Conservation (phyloP, 2,797 vertebrate species). For the Dryobates pubescens region DNA sequence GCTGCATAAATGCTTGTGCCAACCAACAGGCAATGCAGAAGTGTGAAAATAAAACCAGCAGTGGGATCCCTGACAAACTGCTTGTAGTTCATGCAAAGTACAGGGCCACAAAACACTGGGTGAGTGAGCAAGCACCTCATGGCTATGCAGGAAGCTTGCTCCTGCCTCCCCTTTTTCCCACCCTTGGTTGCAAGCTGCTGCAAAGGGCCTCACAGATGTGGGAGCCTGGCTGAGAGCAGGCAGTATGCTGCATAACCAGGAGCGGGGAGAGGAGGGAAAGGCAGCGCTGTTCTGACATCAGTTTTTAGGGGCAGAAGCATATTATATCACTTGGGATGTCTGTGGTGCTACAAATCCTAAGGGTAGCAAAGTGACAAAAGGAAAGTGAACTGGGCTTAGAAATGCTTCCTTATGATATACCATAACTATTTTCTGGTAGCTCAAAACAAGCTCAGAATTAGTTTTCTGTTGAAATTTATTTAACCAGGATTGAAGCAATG, state of each 20-base stretch:
- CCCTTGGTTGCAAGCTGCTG: not conserved
- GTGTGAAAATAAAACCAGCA: not conserved
- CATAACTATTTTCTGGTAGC: not conserved
- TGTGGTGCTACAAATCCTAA: not conserved
- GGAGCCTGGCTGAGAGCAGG: not conserved
- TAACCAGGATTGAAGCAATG: not conserved
- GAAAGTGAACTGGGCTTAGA: not conserved
- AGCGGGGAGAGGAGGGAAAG: not conserved
- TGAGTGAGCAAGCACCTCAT: not conserved
- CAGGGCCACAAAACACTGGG: rapidly evolving
- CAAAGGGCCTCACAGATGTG: not conserved
- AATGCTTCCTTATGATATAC: not conserved
- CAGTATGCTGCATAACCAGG: not conserved
- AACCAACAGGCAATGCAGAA: not conserved
- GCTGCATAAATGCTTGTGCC: not conserved
- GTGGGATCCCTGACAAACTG: not conserved
- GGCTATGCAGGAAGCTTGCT: not conserved
- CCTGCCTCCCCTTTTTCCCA: not conserved
- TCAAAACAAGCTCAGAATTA: not conserved
- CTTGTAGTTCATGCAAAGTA: not conserved
- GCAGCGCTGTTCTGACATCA: not conserved
- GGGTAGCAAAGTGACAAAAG: not conserved
- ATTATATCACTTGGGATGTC: not conserved
- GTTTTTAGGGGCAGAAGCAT: not conserved
- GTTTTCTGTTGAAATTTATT: not conserved